Evolutionary conservation across 2,888 invertebrate species (phyloP).

Genomic region (Lasioglossum morio): DNA sequence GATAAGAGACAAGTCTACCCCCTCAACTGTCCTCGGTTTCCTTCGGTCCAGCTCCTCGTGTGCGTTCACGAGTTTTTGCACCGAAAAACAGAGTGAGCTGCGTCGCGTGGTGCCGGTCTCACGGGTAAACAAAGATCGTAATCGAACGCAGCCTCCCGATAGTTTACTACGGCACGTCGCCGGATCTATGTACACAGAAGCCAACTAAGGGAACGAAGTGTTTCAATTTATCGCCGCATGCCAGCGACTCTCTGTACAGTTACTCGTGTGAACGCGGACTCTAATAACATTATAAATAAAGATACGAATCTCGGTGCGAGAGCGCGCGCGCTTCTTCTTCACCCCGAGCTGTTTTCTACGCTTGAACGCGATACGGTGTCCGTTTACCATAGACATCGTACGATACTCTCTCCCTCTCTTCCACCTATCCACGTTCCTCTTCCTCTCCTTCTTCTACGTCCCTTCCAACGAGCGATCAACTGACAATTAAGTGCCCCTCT

Average conservation of each 20-base stretch:
- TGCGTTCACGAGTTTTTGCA: background rate
- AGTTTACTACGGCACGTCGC: constrained; percentile 43
- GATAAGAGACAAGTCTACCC: too few species aligned
- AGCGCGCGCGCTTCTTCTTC: constrained; percentile 43
- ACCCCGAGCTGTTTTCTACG: constrained; percentile 31
- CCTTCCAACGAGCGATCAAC: constrained; percentile 20
- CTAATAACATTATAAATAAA: constrained; percentile 82
- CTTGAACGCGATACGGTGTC: constrained; percentile 32
- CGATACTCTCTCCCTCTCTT: background rate
- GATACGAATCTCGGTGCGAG: constrained; percentile 72
- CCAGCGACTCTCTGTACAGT: constrained; percentile 62
- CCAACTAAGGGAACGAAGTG: constrained; percentile 68
- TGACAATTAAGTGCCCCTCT: constrained; percentile 44
- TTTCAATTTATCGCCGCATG: constrained; percentile 71
- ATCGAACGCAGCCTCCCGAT: constrained; percentile 52
- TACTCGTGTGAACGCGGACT: constrained; percentile 72
- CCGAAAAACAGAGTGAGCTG: constrained; percentile 34
- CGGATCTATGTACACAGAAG: constrained; percentile 57
- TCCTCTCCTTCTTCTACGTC: background rate
- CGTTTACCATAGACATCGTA: constrained; percentile 39
- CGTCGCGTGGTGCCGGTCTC: constrained; percentile 49
- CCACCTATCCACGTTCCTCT: background rate
- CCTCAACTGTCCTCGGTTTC: background rate
- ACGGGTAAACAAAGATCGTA: constrained; percentile 50
- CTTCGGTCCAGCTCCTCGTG: background rate